Evolutionary conservation across 1,140 invertebrate species (phyloP).

Genomic region (Drosophila rhopaloa): DNA sequence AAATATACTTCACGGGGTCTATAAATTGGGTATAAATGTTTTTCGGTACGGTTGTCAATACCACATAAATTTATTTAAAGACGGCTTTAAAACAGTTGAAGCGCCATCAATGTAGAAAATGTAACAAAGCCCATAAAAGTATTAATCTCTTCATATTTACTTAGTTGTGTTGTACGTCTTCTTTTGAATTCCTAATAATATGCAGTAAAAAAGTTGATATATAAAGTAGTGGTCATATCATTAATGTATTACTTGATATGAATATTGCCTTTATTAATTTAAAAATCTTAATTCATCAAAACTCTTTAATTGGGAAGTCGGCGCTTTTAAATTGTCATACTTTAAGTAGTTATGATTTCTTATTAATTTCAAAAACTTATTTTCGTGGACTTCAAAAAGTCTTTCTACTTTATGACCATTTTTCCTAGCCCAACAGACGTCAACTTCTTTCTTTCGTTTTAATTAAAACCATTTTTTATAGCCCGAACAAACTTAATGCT

Average conservation of each 20-base stretch:
- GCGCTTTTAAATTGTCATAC: slow-evolving; percentile 1
- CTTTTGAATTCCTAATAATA: too few species aligned
- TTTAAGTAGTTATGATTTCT: not conserved
- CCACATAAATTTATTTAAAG: not conserved
- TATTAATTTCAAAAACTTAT: slow-evolving; percentile 8
- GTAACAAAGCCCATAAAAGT: too few species aligned
- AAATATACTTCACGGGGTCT: slow-evolving; percentile 9
- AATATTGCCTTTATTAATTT: not conserved
- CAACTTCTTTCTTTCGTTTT: slow-evolving; percentile 21
- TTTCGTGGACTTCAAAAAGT: slow-evolving; percentile 17
- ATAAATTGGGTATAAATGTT: not conserved
- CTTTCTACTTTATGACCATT: slow-evolving; percentile 13
- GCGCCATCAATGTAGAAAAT: too few species aligned
- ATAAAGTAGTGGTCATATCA: too few species aligned
- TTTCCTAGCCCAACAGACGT: slow-evolving; percentile 8
- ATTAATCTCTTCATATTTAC: too few species aligned
- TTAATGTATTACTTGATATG: too few species aligned
- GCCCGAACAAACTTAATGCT: slow-evolving; percentile 34
- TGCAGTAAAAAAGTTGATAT: too few species aligned
- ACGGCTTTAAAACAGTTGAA: too few species aligned
- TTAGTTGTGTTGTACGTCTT: too few species aligned
- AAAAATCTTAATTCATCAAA: not conserved
- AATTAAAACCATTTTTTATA: slow-evolving; percentile 43
- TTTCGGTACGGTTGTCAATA: slow-evolving; percentile 3
- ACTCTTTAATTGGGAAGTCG: too few species aligned